phyloP scores from a whole-genome alignment of 2,113 vertebrate genomes.

The Zeus faber region DNA sequence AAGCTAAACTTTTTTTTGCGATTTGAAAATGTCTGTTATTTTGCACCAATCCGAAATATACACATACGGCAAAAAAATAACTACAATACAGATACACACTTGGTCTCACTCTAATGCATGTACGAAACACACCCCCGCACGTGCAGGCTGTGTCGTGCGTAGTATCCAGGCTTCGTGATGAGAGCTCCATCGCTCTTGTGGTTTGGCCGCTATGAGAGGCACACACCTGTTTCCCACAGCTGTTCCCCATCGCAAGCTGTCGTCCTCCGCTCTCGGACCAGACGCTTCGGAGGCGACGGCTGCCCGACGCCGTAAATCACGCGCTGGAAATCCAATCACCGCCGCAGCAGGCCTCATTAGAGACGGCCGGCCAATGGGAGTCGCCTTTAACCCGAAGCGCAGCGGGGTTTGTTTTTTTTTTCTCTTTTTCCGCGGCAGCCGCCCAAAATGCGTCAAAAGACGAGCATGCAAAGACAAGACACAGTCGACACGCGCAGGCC shows the following conservation, averaged over 20 bases:
- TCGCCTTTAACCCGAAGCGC: slow-evolving; percentile 33
- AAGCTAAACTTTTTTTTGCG: too few relatives aligned
- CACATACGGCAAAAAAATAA: too few relatives aligned
- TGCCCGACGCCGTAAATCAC: slow-evolving; percentile 53
- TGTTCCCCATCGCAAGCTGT: slow-evolving; percentile 55
- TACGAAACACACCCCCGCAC: too few relatives aligned
- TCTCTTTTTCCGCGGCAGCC: too few relatives aligned
- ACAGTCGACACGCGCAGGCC: too few relatives aligned
- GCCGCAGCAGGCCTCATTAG: slow-evolving; percentile 45
- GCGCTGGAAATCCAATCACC: slow-evolving; percentile 36
- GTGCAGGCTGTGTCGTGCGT: too few relatives aligned
- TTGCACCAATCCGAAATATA: too few relatives aligned
- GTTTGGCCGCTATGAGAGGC: slow-evolving; percentile 48
- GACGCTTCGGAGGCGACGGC: slow-evolving; percentile 48
- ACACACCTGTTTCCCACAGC: slow-evolving; percentile 66
- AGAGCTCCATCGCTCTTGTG: slow-evolving; percentile 48
- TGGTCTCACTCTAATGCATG: background rate
- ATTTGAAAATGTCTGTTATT: too few relatives aligned
- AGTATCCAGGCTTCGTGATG: slow-evolving; percentile 39
- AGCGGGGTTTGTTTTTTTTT: too few relatives aligned
- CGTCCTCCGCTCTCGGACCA: slow-evolving; percentile 43
- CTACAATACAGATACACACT: background rate
- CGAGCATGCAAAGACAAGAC: too few relatives aligned
- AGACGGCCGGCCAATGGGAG: slow-evolving; percentile 25
- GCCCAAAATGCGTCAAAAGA: too few relatives aligned